Base-by-base conservation (phyloP, 2,888 invertebrate species). In the Zhengitettix transpicula region DNA sequence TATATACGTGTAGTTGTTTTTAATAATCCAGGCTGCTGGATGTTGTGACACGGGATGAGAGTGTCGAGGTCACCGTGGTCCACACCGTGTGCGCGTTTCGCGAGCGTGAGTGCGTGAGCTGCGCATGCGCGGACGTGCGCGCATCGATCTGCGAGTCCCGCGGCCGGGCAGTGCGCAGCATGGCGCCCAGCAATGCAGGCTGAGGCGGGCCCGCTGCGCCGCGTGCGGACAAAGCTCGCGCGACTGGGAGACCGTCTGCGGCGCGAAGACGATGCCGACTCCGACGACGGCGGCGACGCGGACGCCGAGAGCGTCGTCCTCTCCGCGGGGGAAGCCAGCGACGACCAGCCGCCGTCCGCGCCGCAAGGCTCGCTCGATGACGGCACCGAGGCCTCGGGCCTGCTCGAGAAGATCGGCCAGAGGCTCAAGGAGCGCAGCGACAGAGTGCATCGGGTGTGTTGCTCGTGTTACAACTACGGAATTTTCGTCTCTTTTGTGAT, bases 401-500 rank as follows among this genome's bases (percentile, higher is more conserved):
- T 40, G n/a, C 40, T 56, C 40, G 28, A 14, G 9, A 28, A 51
- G 12, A 56, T 40, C 44, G 77, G 78, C 61, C 76, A 74, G 65
- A 70, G 71, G 54, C 69, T 81, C 61, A 81, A 74, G 69, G 79
- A 77, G 63, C 75, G 77, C 63, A 76, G 81, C 54, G 81, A 81
- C 65, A 76, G 74, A 68, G 74, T 83, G 55, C 80, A 82, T 65
- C 78, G 80, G 82, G 83, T 83, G 81, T 7, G 28, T 28, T n/a
- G n/a, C n/a, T n/a, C n/a, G n/a, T n/a, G n/a, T n/a, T n/a, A n/a
- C n/a, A n/a, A 68, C 55, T 40, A 42, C 58, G n/a, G n/a, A n/a
- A n/a, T n/a, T n/a, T n/a, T n/a, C n/a, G n/a, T n/a, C n/a, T n/a
- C n/a, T n/a, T n/a, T n/a, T n/a, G n/a, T n/a, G n/a, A n/a, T n/a